These are phyloP conservation scores for Pristionchus exspectatus DNA, from an alignment of 2,888 invertebrate species.

Conservation along the genomic window DNA sequence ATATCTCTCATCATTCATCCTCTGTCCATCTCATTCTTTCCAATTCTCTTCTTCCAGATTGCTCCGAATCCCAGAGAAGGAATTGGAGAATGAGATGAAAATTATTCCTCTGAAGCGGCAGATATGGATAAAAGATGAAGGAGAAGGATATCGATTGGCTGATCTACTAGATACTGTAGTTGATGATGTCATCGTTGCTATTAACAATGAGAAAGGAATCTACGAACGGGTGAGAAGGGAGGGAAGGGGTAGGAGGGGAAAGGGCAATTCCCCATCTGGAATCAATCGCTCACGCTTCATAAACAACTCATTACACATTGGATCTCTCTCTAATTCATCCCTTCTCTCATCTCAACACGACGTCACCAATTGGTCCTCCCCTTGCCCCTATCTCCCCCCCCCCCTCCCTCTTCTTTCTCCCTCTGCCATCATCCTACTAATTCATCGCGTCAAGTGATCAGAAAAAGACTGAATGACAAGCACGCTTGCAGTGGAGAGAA, in stretches of 20 bases:
- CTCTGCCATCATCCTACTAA: neutral
- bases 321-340: constrained; percentile 16
- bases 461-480: constrained; percentile 20
- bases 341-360: constrained; percentile 1
- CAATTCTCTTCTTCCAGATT: neutral
- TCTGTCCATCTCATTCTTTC: neutral
- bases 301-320: constrained; percentile 30
- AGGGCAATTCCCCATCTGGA: constrained; percentile 8
- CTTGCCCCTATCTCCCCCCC: neutral
- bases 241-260: neutral
- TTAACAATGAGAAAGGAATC: constrained; percentile 73
- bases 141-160: constrained; percentile 38
- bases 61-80: constrained; percentile 30
- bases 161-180: constrained; percentile 65
- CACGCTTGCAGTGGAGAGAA: constrained; percentile 20
- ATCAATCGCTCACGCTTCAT: constrained; percentile 8
- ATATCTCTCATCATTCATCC: constrained; percentile 20
- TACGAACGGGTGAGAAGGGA: constrained; percentile 70
- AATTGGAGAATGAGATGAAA: constrained; percentile 31
- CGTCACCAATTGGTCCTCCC: constrained; percentile 15
- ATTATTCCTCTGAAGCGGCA: neutral
- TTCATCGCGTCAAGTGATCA: constrained; percentile 25
- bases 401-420: neutral
- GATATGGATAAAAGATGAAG: constrained; percentile 30
- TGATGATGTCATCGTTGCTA: constrained; percentile 69